Base-by-base conservation (phyloP, 2,113 vertebrate species). In the Stercorarius parasiticus region DNA sequence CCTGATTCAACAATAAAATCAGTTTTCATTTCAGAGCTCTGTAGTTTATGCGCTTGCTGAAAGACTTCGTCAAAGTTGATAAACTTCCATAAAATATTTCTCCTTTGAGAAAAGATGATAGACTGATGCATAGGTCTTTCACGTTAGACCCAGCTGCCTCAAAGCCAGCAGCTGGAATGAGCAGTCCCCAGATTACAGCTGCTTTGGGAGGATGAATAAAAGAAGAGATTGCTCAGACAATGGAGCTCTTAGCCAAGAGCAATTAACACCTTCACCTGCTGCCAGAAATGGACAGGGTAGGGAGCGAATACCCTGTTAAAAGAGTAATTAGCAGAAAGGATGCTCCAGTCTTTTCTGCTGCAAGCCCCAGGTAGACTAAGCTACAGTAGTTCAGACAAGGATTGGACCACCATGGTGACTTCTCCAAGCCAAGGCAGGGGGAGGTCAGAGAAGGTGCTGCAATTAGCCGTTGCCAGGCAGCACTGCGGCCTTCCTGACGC, bases 401-500 rank as follows among this genome's bases (percentile, higher is more conserved):
- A 49, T 3, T 3, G 3, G 67, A 65, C n/a, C 6, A 27, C 30
- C 26, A 30, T 17, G 7, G 26, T 52, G 65, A 42, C 2, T 62
- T 22, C 34, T 69, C 49, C 43, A 59, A 70, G 21, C 5, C 25
- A 22, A 49, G 43, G 27, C 16, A 42, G 25, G 5, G 1, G 2
- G n/a, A 83, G n/a, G 38, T 34, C 34, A 47, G 66, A 53, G 56
- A 70, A 30, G 6, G 5, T 43, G 23, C 26, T 80, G 38, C 40
- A 76, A 9, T 53, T 40, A 58, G 9, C 9, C 1, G 0, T 38
- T 49, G 15, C 19, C 29, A 22, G 78, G 32, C 15, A 72, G n/a
- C 5, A 3, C n/a, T 61, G 14, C 2, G 2, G 13, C 9, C 38
- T 11, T 15, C 17, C 50, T 87, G 10, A 43, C 0, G 0, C 52